These are phyloP conservation scores for Diorhabda sublineata DNA, from an alignment of 1,140 invertebrate genomes.

Conservation along the genomic window DNA sequence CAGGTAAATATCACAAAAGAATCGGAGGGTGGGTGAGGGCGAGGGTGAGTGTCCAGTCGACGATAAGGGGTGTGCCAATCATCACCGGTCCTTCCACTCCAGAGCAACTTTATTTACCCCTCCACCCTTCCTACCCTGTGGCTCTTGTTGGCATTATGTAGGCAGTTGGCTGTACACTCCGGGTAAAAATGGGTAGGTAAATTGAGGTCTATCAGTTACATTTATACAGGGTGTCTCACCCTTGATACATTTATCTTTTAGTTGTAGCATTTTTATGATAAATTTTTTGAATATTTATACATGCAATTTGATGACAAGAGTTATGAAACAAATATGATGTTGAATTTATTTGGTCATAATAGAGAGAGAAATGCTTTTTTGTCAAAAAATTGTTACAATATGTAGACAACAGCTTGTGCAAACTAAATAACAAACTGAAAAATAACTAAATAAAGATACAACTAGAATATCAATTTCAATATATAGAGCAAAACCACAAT, in stretches of 20 bases:
- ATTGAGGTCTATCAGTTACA: background rate
- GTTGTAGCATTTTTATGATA: background rate
- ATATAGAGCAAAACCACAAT: no score
- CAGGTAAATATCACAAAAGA: conserved; percentile 23
- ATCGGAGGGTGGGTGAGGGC: conserved; percentile 13
- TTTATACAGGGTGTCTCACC: background rate
- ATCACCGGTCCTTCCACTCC: conserved; percentile 20
- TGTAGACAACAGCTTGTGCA: no score
- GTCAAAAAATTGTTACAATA: no score
- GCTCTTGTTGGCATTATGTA: background rate
- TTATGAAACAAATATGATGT: background rate
- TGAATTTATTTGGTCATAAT: background rate
- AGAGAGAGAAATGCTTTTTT: background rate
- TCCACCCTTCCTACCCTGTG: conserved; percentile 18
- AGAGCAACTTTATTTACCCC: conserved; percentile 20
- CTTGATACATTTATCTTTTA: no score
- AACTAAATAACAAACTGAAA: no score
- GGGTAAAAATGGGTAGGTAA: background rate
- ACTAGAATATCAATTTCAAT: no score
- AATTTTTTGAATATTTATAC: background rate
- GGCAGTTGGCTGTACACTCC: background rate
- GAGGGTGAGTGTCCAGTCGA: conserved; percentile 24
- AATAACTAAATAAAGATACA: no score
- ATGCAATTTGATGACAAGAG: background rate
- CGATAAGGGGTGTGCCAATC: conserved; percentile 23